These are phyloP conservation scores for Mimumesa dahlbomi DNA, from an alignment of 2,888 invertebrate species.

Conservation along the genomic window DNA sequence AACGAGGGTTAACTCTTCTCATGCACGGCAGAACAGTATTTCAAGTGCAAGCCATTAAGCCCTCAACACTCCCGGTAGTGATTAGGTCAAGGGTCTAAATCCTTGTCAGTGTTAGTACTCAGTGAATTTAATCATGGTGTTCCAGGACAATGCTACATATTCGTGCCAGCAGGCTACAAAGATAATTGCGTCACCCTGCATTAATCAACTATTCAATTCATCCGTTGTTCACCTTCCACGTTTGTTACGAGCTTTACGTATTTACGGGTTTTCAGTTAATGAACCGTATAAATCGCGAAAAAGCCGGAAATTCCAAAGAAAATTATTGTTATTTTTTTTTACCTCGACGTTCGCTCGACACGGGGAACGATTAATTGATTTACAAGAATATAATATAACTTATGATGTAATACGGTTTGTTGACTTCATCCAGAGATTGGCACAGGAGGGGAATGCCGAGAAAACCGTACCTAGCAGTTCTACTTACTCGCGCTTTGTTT, in stretches of 20 bases:
- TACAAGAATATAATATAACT: no score
- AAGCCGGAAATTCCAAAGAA: no score
- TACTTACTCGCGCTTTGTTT: no score
- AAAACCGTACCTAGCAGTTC: no score
- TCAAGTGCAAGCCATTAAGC: conserved; percentile 52
- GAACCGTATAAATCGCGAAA: background rate
- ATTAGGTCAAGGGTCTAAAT: conserved; percentile 60
- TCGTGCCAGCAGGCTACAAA: conserved; percentile 39
- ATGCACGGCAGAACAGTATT: conserved; percentile 39
- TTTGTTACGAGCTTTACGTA: background rate
- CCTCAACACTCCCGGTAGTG: conserved; percentile 46
- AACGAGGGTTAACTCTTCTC: conserved; percentile 41
- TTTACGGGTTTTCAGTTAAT: background rate
- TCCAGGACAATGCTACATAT: conserved; percentile 50
- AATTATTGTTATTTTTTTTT: no score
- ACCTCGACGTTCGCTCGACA: no score
- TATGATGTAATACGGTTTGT: no score
- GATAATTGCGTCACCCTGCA: conserved; percentile 51
- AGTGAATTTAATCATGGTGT: conserved; percentile 55
- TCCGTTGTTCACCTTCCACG: conserved; percentile 2
- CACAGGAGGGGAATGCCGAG: no score
- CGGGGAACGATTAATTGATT: no score
- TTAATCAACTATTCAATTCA: conserved; percentile 40
- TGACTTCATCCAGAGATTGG: no score
- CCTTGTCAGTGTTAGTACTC: conserved; percentile 45